Evolutionary conservation across 2,113 vertebrate species (phyloP).

Genomic region (Coregonus clupeaformis): DNA sequence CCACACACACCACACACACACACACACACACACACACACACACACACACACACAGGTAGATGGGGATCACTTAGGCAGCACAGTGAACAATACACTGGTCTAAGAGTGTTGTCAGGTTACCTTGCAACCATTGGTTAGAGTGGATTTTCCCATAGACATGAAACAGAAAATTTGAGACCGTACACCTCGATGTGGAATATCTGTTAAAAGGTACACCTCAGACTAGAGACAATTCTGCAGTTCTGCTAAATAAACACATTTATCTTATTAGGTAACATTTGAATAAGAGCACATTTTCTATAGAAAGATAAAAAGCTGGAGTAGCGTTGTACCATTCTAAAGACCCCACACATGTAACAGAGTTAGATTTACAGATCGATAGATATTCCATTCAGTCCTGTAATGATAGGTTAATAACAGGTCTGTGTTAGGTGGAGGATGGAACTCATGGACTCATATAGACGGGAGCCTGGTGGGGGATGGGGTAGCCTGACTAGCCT

Average conservation of each 20-base stretch:
- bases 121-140: slow-evolving; percentile 73
- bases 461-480: slow-evolving; percentile 14
- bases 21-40: slow-evolving; percentile 17
- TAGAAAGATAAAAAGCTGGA: background rate
- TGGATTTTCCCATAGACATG: slow-evolving; percentile 75
- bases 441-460: background rate
- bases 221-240: background rate
- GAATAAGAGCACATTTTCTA: background rate
- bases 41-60: slow-evolving; percentile 30
- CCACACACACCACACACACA: background rate
- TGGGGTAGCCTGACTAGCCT: slow-evolving; percentile 42
- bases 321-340: background rate
- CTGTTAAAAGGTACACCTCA: background rate
- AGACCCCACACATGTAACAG: background rate
- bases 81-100: slow-evolving; percentile 57
- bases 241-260: background rate
- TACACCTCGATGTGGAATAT: slow-evolving; percentile 19
- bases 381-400: background rate
- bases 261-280: background rate
- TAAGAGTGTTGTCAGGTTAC: slow-evolving; percentile 74
- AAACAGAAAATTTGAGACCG: slow-evolving; percentile 47
- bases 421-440: background rate
- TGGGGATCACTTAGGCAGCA: slow-evolving; percentile 25
- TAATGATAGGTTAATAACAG: background rate
- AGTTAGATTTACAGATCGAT: background rate